Percentiles rank a stretch among this genome's conserved stretches.
phyloP scores from a whole-genome alignment of 2,888 invertebrate genomes.

The Macrosiphum euphorbiae region DNA sequence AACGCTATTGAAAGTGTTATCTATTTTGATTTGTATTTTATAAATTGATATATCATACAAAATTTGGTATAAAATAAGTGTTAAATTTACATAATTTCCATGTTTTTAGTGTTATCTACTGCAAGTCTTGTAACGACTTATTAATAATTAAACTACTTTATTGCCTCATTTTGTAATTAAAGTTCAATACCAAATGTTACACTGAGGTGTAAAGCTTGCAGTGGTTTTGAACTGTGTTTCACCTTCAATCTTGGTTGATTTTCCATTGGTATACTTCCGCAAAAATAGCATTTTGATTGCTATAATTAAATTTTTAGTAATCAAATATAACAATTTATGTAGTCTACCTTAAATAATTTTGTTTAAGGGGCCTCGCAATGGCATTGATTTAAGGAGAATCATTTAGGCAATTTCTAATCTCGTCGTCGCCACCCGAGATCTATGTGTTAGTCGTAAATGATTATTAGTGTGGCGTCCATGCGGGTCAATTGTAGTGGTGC shows the following conservation, averaged over 20 bases:
- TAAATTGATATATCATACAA: neutral
- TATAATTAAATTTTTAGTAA: neutral
- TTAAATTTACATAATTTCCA: neutral
- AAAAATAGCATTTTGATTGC: constrained; percentile 50
- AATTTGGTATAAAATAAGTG: neutral
- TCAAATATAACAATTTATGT: neutral
- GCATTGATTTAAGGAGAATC: no score
- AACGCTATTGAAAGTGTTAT: neutral
- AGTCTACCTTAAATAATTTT: neutral
- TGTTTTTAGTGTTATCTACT: neutral
- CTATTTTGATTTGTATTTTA: neutral
- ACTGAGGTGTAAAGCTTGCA: neutral
- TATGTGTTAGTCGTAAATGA: no score
- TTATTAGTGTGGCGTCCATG: no score
- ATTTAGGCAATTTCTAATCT: no score
- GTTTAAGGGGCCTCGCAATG: no score
- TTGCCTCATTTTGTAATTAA: neutral
- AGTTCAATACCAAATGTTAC: constrained; percentile 32
- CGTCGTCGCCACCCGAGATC: no score
- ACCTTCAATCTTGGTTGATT: neutral
- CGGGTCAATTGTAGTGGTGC: no score
- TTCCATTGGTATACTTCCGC: neutral
- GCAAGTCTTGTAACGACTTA: neutral
- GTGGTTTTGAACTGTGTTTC: neutral
- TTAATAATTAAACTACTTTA: neutral